Conservation (phyloP, 2,888 invertebrate species). For the Lobophora halterata region DNA sequence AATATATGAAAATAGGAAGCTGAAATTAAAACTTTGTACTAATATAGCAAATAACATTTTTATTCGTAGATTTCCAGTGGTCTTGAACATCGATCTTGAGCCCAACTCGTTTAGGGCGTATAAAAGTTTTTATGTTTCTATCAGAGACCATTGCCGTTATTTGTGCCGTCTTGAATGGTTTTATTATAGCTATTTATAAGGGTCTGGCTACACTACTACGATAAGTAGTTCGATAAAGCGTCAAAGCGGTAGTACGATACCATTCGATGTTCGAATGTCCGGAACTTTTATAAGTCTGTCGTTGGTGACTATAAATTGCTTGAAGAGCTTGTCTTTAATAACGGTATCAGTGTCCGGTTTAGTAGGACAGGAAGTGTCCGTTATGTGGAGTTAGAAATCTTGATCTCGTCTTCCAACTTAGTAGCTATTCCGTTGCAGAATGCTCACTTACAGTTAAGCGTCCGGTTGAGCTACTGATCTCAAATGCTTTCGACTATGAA, state of each 20-base stretch:
- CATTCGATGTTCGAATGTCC: conserved; percentile 11
- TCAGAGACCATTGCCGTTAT: conserved; percentile 28
- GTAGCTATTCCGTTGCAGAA: conserved; percentile 7
- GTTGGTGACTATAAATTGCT: conserved; percentile 7
- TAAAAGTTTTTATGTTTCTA: conserved; percentile 32
- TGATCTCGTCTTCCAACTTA: conserved; percentile 15
- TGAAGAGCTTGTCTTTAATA: conserved; percentile 2
- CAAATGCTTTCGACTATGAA: too few relatives aligned
- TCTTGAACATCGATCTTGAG: conserved; percentile 23
- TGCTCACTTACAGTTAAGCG: conserved; percentile 5
- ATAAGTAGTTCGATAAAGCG: conserved; percentile 21
- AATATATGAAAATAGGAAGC: too few relatives aligned
- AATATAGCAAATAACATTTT: conserved; percentile 27
- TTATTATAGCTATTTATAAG: conserved; percentile 26
- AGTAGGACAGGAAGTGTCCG: conserved; percentile 5
- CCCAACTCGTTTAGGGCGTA: conserved; percentile 25
- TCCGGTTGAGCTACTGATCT: conserved; percentile 3
- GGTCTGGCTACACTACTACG: conserved; percentile 20
- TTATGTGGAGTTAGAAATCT: conserved; percentile 11
- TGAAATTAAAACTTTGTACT: conserved; percentile 30
- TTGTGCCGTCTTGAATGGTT: conserved; percentile 27
- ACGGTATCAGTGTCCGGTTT: conserved; percentile 5
- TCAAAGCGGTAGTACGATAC: conserved; percentile 13
- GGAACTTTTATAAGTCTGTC: conserved; percentile 8
- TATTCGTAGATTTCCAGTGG: conserved; percentile 20